A percentile compares a stretch with the other conserved stretches of the same genome.
Evolutionary conservation across 2,113 vertebrate species (phyloP).

Genomic region (Panthera leo): DNA sequence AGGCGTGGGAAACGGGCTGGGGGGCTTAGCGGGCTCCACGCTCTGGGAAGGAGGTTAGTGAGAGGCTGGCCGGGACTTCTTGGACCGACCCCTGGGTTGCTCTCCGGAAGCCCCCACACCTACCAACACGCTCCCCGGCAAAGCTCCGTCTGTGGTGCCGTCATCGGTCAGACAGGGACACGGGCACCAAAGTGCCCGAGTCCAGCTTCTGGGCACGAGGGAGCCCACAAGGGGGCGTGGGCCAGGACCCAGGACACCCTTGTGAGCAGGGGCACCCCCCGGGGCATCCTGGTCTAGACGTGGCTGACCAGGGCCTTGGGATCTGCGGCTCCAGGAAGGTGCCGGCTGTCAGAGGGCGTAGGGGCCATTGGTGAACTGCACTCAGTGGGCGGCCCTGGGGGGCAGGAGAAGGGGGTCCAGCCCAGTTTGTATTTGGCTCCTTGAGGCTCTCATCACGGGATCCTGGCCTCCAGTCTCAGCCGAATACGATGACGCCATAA

Average conservation of each 20-base stretch:
- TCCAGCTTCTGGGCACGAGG: not conserved
- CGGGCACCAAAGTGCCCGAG: not conserved
- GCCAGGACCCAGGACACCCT: not conserved
- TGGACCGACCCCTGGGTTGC: not conserved
- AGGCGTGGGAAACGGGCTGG: not conserved
- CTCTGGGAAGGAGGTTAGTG: not conserved
- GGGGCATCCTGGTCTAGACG: not conserved
- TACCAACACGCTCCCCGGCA: not conserved
- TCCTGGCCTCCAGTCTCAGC: not conserved
- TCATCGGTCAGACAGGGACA: not conserved
- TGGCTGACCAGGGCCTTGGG: not conserved
- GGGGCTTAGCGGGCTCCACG: not conserved
- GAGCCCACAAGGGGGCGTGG: not conserved
- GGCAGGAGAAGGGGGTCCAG: not conserved
- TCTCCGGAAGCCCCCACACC: not conserved
- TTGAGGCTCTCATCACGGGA: not conserved
- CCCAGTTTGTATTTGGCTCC: not conserved
- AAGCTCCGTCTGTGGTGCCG: fast-evolving
- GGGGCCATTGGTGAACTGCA: not conserved
- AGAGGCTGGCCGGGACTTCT: too few relatives aligned
- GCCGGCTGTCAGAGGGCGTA: not conserved
- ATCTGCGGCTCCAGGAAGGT: not conserved
- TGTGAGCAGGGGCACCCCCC: not conserved
- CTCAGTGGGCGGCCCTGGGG: fast-evolving
- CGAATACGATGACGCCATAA: not conserved